A percentile compares a stretch with the other conserved stretches of the same genome.
Evolutionary conservation across 2,888 invertebrate species (phyloP).

Genomic region (Papilio elwesi): DNA sequence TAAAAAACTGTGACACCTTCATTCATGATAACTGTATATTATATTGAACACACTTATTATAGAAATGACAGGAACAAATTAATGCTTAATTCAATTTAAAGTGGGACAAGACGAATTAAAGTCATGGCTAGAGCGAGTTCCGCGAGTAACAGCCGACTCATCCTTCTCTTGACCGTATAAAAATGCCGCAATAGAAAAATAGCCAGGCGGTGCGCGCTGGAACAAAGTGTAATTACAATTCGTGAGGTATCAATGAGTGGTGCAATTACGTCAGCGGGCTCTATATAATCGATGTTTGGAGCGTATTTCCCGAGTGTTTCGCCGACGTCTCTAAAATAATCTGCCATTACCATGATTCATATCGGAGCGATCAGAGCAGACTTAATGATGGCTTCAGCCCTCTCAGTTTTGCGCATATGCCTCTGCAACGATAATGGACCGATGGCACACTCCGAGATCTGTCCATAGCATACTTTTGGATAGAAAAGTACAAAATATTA

Average conservation of each 20-base stretch:
- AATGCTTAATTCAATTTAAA: slow-evolving; percentile 28
- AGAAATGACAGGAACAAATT: slow-evolving; percentile 19
- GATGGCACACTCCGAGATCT: slow-evolving; percentile 44
- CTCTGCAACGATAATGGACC: slow-evolving; percentile 62
- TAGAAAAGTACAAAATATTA: too few species aligned
- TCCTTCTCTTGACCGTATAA: slow-evolving; percentile 53
- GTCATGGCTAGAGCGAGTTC: slow-evolving; percentile 19
- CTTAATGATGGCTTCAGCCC: slow-evolving; percentile 74
- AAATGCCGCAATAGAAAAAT: slow-evolving; percentile 69
- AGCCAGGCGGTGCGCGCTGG: slow-evolving; percentile 65
- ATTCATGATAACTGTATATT: slow-evolving; percentile 31
- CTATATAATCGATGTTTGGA: slow-evolving; percentile 73
- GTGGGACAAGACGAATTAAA: slow-evolving; percentile 20
- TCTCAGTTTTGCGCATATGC: slow-evolving; percentile 70
- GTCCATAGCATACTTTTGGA: not conserved
- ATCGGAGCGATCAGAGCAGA: slow-evolving; percentile 73
- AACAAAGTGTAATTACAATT: slow-evolving; percentile 80
- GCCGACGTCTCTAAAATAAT: slow-evolving; percentile 78
- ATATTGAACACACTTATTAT: slow-evolving; percentile 23
- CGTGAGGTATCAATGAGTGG: slow-evolving; percentile 80
- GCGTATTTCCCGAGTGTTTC: slow-evolving; percentile 78
- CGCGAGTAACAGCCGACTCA: slow-evolving; percentile 50
- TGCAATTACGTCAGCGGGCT: slow-evolving; percentile 76
- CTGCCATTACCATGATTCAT: slow-evolving; percentile 82
- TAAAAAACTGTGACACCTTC: slow-evolving; percentile 13